Evolutionary conservation across 2,113 vertebrate genomes (phyloP).

Genomic region (Pontoporia blainvillei): DNA sequence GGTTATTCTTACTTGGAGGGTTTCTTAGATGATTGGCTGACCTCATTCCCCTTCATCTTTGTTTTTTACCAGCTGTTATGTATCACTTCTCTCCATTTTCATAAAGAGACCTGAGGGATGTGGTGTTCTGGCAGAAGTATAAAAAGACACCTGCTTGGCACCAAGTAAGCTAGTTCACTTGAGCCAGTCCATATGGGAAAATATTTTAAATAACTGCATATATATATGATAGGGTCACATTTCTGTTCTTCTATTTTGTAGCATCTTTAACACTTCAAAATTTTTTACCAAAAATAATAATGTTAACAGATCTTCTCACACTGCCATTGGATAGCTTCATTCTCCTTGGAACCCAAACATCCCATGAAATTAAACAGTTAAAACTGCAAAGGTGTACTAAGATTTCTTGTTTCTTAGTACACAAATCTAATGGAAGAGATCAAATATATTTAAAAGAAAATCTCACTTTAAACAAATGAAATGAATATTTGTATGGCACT

Average conservation of each 20-base stretch:
- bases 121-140: neutral
- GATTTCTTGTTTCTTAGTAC: neutral
- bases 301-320: neutral
- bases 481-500: neutral
- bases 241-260: neutral
- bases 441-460: neutral
- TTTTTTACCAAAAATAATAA: neutral
- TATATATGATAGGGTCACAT: neutral
- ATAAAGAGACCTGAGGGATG: neutral
- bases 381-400: neutral
- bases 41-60: neutral
- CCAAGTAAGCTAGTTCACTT: neutral
- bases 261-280: neutral
- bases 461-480: slow-evolving; percentile 10
- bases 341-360: neutral
- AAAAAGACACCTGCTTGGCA: neutral
- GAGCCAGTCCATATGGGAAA: neutral
- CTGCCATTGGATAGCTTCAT: neutral
- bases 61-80: neutral
- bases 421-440: neutral
- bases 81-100: neutral
- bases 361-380: neutral
- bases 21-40: neutral
- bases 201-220: neutral
- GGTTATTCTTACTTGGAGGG: neutral